phyloP scores from a whole-genome alignment of 2,113 vertebrate genomes.

The Ascaphus truei region DNA sequence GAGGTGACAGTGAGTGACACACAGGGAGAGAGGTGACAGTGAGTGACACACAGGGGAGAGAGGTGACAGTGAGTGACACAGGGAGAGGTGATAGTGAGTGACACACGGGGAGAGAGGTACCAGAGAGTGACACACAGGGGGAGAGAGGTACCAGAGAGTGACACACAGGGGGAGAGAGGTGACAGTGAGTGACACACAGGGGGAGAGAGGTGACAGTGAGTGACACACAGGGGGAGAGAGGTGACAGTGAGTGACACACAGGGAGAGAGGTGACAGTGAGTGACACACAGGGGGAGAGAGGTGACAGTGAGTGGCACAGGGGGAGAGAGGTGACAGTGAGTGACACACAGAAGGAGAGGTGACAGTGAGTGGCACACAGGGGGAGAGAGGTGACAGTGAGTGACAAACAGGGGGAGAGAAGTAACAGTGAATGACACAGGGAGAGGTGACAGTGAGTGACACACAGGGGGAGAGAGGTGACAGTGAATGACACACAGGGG shows the following conservation, averaged over 20 bases:
- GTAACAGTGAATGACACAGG: background rate
- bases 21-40: slow-evolving; percentile 8
- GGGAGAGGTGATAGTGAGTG: no score
- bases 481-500: background rate
- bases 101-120: no score
- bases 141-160: background rate
- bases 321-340: slow-evolving; percentile 11
- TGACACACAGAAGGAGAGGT: background rate
- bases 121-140: no score
- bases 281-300: background rate
- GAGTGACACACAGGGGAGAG: background rate
- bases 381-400: background rate
- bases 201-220: no score
- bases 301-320: slow-evolving; percentile 7
- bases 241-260: background rate
- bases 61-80: no score
- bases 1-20: slow-evolving; percentile 2
- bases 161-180: background rate
- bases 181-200: background rate
- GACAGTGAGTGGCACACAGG: background rate
- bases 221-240: background rate
- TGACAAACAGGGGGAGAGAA: background rate
- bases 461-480: background rate
- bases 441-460: background rate
- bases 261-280: background rate